Evolutionary conservation across 2,888 invertebrate genomes (phyloP), one percentile per base, ranked within the genome.

Genomic region (Ophion slaviceki): DNA sequence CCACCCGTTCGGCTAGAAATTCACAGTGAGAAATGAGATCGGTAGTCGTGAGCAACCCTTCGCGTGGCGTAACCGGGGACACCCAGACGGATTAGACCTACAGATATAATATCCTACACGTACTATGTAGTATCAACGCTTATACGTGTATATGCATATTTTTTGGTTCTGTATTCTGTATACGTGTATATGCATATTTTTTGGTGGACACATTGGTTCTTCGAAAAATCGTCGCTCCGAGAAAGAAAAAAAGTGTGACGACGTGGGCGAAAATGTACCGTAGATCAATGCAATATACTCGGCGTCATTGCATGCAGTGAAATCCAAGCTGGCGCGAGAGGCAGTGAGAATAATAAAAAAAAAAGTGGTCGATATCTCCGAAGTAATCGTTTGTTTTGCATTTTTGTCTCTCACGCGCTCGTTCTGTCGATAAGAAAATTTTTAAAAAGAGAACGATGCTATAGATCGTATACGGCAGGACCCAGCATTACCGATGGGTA

Each of bases 401-500:
- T 72, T 20, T 70, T 59, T 67, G 24, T 80, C 3, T 80, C 77
- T 62, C 53, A 32, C 40, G 11, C 40, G 24, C 62, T 62, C 8
- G 5, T 67, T 59, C 17, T 20, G 28, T 64, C 17, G 20, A 14
- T 28, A n/a, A 32, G 57, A 8, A 40, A 32, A 4, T 32, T 32
- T 45, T 36, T 53, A 7, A 61, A 47, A 17, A 6, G 20, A 78
- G 11, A 45, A 62, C 20, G 57, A 57, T n/a, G 57, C 6, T 14
- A n/a, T 57, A n/a, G n/a, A 57, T 17, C 11, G n/a, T n/a, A 57
- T 4, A 14, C 17, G 57, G 57, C 67, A 74, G 83, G 76, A 75
- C 79, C 62, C 90, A 88, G 87, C 89, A 84, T 91, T 92, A 91
- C 88, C 92, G 90, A 94, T 94, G 94, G 93, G 93, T 92, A 93